A percentile compares a stretch with the other conserved stretches of the same genome.
These are phyloP conservation scores for Nasonia oneida DNA, from an alignment of 2,888 invertebrate species.

Conservation along the genomic window DNA sequence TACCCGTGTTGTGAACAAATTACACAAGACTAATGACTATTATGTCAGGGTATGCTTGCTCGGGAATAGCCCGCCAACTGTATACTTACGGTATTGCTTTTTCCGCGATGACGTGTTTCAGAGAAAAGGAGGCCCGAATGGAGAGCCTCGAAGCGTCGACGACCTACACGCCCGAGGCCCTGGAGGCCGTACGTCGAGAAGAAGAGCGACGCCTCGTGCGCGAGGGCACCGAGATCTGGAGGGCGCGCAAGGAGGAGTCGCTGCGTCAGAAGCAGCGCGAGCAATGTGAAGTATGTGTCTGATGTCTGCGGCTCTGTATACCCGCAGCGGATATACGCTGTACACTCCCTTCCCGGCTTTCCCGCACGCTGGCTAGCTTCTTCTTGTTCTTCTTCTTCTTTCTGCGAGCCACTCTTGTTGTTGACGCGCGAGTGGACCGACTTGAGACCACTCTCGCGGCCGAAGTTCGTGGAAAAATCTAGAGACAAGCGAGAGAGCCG, in stretches of 20 bases:
- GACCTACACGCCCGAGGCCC: conserved; percentile 74
- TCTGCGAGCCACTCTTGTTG: neutral
- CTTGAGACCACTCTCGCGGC: neutral
- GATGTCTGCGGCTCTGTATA: neutral
- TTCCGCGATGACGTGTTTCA: too few relatives aligned
- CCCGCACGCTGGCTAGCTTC: neutral
- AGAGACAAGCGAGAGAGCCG: too few relatives aligned
- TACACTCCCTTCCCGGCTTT: neutral
- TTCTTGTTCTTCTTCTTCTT: neutral
- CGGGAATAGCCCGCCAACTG: too few relatives aligned
- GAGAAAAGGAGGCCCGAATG: conserved; percentile 44
- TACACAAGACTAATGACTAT: too few relatives aligned
- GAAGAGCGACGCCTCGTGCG: conserved; percentile 74
- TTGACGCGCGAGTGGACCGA: conserved; percentile 8
- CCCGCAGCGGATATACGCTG: neutral
- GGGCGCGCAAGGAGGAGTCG: conserved; percentile 74
- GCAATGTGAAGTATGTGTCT: conserved; percentile 75
- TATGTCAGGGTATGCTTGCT: too few relatives aligned
- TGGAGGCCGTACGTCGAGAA: conserved; percentile 71
- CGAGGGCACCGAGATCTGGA: conserved; percentile 75
- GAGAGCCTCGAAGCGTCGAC: conserved; percentile 55
- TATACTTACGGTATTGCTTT: too few relatives aligned
- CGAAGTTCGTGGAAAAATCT: neutral
- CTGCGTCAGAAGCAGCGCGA: conserved; percentile 75
- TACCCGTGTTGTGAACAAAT: too few relatives aligned